Conservation (phyloP, 2,888 invertebrate genomes). For the Ophion slaviceki region DNA sequence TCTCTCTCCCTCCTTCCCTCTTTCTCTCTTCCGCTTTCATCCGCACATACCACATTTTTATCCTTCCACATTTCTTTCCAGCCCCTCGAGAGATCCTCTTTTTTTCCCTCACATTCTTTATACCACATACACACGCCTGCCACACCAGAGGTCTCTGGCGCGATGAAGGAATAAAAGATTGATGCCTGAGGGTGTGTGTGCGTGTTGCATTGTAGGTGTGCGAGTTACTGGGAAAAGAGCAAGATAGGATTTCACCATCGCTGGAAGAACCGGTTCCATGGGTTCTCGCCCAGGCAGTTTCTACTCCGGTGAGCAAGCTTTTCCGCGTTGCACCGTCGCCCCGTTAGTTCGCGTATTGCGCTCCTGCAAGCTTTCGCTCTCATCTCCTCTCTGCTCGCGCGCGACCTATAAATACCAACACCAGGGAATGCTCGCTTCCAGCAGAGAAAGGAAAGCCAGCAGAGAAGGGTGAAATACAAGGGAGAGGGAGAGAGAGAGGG, state of each 20-base stretch:
- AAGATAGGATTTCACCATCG: conserved; percentile 62
- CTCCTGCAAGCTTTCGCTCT: conserved; percentile 69
- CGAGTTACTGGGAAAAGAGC: conserved; percentile 23
- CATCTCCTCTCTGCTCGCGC: conserved; percentile 38
- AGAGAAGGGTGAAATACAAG: conserved; percentile 8
- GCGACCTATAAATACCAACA: conserved; percentile 77
- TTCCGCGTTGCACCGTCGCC: conserved; percentile 54
- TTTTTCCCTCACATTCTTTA: conserved; percentile 64
- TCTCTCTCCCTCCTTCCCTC: conserved; percentile 32
- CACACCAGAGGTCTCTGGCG: conserved; percentile 30
- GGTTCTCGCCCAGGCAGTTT: conserved; percentile 72
- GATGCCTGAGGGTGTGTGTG: conserved; percentile 3
- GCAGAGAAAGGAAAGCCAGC: conserved; percentile 4
- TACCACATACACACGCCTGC: conserved; percentile 30
- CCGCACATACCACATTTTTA: conserved; percentile 55
- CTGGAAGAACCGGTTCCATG: conserved; percentile 73
- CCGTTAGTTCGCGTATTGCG: conserved; percentile 51
- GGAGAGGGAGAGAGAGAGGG: conserved; percentile 47
- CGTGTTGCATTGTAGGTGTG: background rate
- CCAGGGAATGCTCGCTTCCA: conserved; percentile 33
- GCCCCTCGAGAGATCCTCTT: conserved; percentile 51
- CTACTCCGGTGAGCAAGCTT: conserved; percentile 74
- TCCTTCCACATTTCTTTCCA: conserved; percentile 58
- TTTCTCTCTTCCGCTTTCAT: conserved; percentile 39
- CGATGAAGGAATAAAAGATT: conserved; percentile 54